Percentiles rank a stretch among this genome's conserved stretches.
Evolutionary conservation across 2,888 invertebrate species (phyloP).

Genomic region (Lissonota sp.): DNA sequence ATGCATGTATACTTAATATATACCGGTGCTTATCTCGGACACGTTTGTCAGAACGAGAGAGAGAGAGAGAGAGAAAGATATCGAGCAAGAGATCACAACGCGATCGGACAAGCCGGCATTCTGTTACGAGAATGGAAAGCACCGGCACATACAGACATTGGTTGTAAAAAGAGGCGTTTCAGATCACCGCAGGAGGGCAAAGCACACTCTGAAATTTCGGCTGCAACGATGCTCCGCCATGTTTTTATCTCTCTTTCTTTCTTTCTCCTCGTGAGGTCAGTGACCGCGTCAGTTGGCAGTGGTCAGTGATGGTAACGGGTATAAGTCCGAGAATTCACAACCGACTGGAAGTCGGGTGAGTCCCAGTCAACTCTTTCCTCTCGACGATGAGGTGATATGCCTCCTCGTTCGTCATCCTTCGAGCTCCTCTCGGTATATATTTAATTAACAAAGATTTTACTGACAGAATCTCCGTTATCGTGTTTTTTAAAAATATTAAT

Average conservation of each 20-base stretch:
- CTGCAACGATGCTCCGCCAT: constrained; percentile 65
- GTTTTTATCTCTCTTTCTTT: neutral
- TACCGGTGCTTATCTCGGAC: constrained; percentile 20
- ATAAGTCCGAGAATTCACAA: constrained; percentile 64
- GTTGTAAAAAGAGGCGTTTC: constrained; percentile 3
- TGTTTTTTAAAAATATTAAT: neutral
- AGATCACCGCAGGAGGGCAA: constrained; percentile 43
- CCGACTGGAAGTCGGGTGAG: constrained; percentile 52
- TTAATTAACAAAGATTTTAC: too few species aligned
- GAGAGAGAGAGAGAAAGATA: constrained; percentile 18
- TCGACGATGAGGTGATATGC: constrained; percentile 28
- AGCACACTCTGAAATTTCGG: constrained; percentile 69
- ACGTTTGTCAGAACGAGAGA: constrained; percentile 6
- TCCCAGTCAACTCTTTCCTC: constrained; percentile 32
- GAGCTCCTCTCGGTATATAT: too few species aligned
- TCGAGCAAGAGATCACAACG: constrained; percentile 19
- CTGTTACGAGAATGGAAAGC: constrained; percentile 26
- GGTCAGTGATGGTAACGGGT: constrained; percentile 83
- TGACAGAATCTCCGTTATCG: too few species aligned
- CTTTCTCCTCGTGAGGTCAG: constrained; percentile 71
- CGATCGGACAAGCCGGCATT: constrained; percentile 10
- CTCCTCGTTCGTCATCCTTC: constrained; percentile 7
- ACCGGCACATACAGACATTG: constrained; percentile 6
- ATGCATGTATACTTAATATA: neutral
- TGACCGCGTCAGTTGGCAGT: constrained; percentile 81